Percentiles rank a stretch among this genome's conserved stretches.
phyloP scores from a whole-genome alignment of 2,888 invertebrate species.

The Heliconius sara region DNA sequence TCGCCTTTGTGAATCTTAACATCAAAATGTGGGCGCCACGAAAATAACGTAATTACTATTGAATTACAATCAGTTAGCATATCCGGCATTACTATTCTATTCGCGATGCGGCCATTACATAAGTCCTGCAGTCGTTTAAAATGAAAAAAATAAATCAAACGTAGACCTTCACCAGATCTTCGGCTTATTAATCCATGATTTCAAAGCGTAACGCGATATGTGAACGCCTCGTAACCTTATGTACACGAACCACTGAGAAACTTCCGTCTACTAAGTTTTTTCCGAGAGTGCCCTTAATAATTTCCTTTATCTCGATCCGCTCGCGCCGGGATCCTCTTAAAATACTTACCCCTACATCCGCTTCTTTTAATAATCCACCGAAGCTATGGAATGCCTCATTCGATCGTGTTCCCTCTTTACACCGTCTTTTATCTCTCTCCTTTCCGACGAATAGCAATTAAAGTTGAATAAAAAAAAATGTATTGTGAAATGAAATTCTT shows the following conservation, averaged over 20 bases:
- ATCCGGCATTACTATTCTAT: slow-evolving; percentile 65
- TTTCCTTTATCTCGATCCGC: slow-evolving; percentile 82
- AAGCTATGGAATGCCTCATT: slow-evolving; percentile 76
- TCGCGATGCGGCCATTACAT: slow-evolving; percentile 64
- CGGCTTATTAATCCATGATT: slow-evolving; percentile 64
- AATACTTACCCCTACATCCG: slow-evolving; percentile 83
- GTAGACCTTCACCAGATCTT: slow-evolving; percentile 71
- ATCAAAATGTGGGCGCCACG: slow-evolving; percentile 57
- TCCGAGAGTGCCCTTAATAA: slow-evolving; percentile 79
- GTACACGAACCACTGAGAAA: slow-evolving; percentile 60
- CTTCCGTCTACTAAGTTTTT: slow-evolving; percentile 77
- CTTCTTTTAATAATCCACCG: slow-evolving; percentile 82
- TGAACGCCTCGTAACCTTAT: slow-evolving; percentile 60
- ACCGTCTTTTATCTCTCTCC: slow-evolving; percentile 75
- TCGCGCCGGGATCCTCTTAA: slow-evolving; percentile 80
- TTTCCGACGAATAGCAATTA: slow-evolving; percentile 75
- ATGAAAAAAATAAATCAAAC: slow-evolving; percentile 62
- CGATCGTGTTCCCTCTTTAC: slow-evolving; percentile 70
- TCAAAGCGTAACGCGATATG: slow-evolving; percentile 63
- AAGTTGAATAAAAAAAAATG: slow-evolving; percentile 65
- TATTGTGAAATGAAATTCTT: slow-evolving; percentile 72
- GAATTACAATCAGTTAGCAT: slow-evolving; percentile 71
- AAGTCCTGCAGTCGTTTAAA: slow-evolving; percentile 58
- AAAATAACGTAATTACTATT: slow-evolving; percentile 65
- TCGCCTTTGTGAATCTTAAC: slow-evolving; percentile 54